Percentiles rank a stretch among this genome's conserved stretches.
Conservation (phyloP, 1,140 invertebrate species). For the Choristoneura fumiferana region DNA sequence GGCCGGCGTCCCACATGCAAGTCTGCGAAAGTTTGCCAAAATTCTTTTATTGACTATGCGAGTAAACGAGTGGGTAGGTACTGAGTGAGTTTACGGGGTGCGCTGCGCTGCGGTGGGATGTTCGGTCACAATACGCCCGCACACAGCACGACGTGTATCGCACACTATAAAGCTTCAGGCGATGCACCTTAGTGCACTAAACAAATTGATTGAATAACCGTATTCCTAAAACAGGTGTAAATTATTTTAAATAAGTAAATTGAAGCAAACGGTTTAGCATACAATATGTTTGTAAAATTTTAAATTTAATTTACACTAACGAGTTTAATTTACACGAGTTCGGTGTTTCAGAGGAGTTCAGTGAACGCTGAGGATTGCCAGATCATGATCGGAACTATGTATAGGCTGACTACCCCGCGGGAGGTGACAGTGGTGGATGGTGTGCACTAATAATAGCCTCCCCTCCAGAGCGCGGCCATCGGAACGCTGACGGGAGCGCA, state of each 20-base stretch:
- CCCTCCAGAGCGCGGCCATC: slow-evolving; percentile 66
- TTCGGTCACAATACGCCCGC: slow-evolving; percentile 44
- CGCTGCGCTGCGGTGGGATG: slow-evolving; percentile 41
- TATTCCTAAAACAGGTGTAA: not conserved
- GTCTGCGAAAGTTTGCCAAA: slow-evolving; percentile 77
- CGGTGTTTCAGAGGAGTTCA: slow-evolving; percentile 63
- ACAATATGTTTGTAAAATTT: not conserved
- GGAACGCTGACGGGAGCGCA: slow-evolving; percentile 63
- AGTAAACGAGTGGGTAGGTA: slow-evolving; percentile 62
- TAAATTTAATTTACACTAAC: slow-evolving; percentile 12
- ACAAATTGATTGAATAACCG: not conserved
- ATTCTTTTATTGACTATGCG: slow-evolving; percentile 73
- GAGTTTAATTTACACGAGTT: slow-evolving; percentile 25
- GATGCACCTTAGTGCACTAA: no score
- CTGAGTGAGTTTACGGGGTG: slow-evolving; percentile 60
- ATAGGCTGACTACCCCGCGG: slow-evolving; percentile 73
- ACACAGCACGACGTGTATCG: not conserved
- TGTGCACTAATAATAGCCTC: slow-evolving; percentile 76
- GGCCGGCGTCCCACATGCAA: slow-evolving; percentile 75
- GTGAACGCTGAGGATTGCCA: slow-evolving; percentile 72
- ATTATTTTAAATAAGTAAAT: no score
- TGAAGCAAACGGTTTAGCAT: no score
- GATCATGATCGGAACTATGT: slow-evolving; percentile 72
- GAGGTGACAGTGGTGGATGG: slow-evolving; percentile 76
- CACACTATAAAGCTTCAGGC: not conserved